Evolutionary conservation across 2,888 invertebrate species (phyloP), one percentile per base, ranked within the genome.

Genomic region (Melolontha melolontha): DNA sequence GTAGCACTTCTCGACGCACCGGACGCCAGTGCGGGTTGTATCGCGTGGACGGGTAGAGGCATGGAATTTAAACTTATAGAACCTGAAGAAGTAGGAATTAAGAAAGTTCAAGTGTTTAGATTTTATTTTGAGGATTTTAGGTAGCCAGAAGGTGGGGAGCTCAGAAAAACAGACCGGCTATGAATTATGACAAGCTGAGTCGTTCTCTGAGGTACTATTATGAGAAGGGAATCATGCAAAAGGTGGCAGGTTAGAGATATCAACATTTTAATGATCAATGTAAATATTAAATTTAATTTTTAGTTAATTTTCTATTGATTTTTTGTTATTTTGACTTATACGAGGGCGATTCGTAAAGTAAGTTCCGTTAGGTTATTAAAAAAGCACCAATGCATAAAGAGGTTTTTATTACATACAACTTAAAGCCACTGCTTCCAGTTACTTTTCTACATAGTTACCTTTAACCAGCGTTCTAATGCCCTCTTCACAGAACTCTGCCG

Each of bases 171-270:
- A 87, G 97, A 0, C 97, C 97, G 0, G 97, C 97, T 0, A 97
- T 97, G 97, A 97, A 97, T 85, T 97, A 97, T 80, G 97, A 97
- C 83, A 97, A 97, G 82, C 85, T 97, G 54, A 96, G 96, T 42
- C 87, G 97, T 6, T 97, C 97, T 0, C 86, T 97, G 44, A 88
- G 97, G n/a, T 97, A 97, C 79, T 97, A 97, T 81, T 97, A 97
- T 81, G 97, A 97, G 83, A 97, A 97, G 81, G 97, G 97, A n/a
- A 97, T 97, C 78, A 97, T 97, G 96, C 97, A 97, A 84, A 97
- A 97, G 84, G 97, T 97, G 0, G 94, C 95, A 66, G 96, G 93
- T 88, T 83, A 77, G 71, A 68, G 34, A 11, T 7, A n/a, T n/a
- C n/a, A n/a, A n/a, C n/a, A n/a, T n/a, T 52, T 52, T 5, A 29